Conservation (phyloP, 2,888 invertebrate genomes). For the Melanchra persicariae region DNA sequence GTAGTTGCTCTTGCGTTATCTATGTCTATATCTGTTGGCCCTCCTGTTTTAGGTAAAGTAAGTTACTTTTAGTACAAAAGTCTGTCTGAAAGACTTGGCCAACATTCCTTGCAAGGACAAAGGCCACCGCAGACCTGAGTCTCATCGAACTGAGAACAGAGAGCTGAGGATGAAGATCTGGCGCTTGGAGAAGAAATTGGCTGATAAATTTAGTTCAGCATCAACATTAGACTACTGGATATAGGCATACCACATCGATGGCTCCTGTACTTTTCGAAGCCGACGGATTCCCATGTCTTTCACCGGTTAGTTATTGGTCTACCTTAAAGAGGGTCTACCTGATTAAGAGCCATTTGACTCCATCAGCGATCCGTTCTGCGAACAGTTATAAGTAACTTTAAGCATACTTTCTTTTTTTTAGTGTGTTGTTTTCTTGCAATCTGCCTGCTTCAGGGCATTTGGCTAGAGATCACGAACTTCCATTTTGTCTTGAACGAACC, state of each 20-base stretch:
- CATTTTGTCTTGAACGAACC: too few relatives aligned
- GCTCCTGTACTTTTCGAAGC: neutral
- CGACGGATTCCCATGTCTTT: neutral
- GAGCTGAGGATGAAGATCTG: slow-evolving; percentile 96
- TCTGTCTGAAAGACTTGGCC: slow-evolving; percentile 72
- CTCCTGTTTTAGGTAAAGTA: too few relatives aligned
- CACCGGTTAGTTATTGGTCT: neutral
- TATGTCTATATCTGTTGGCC: too few relatives aligned
- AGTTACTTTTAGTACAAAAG: too few relatives aligned
- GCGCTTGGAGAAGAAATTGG: slow-evolving; percentile 93
- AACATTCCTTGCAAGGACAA: slow-evolving; percentile 77
- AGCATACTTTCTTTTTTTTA: too few relatives aligned
- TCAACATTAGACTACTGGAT: too few relatives aligned
- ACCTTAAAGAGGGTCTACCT: neutral
- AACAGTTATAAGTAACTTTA: neutral
- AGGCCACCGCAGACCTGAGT: slow-evolving; percentile 78
- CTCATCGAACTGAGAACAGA: slow-evolving; percentile 95
- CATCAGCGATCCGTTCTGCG: neutral
- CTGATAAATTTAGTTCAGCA: slow-evolving; percentile 90
- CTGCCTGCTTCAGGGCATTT: too few relatives aligned
- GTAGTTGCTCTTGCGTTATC: too few relatives aligned
- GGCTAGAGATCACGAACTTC: too few relatives aligned
- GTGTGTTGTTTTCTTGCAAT: too few relatives aligned
- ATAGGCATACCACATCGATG: too few relatives aligned
- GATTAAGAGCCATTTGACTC: neutral